These are phyloP conservation scores for Drosophila kanekoi DNA, from an alignment of 2,888 invertebrate species.

Conservation along the genomic window DNA sequence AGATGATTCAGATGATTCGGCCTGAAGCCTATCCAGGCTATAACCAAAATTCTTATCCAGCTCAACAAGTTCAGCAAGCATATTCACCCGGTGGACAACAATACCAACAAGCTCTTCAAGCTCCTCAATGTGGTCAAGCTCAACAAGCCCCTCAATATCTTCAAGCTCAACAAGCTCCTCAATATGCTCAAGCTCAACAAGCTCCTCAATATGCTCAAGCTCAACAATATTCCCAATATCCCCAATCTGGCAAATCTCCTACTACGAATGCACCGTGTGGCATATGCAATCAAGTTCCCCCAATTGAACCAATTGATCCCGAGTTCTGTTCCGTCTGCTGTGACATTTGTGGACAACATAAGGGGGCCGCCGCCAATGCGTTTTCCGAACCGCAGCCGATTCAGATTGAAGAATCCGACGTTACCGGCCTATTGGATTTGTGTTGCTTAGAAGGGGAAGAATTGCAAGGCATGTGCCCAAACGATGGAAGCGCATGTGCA, in stretches of 20 bases:
- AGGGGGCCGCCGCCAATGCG: neutral
- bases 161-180: too few species aligned
- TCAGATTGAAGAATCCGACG: conserved; percentile 9
- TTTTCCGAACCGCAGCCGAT: conserved; percentile 12
- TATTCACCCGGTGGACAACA: neutral
- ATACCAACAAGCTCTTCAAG: too few species aligned
- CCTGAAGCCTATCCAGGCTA: too few species aligned
- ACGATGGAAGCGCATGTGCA: neutral
- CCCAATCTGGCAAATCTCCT: too few species aligned
- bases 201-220: too few species aligned
- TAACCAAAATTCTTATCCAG: too few species aligned
- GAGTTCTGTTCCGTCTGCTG: conserved; percentile 1
- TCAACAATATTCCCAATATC: too few species aligned
- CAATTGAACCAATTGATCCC: neutral
- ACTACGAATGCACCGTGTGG: neutral
- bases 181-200: too few species aligned
- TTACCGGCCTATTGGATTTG: conserved; percentile 1
- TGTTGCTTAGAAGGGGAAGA: conserved; percentile 9
- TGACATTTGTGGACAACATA: neutral
- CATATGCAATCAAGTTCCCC: neutral
- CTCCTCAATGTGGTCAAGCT: too few species aligned
- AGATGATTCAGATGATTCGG: too few species aligned
- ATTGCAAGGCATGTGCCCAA: neutral
- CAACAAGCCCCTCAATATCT: too few species aligned
- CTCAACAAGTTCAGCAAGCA: neutral